These are phyloP conservation scores for Lophotis ruficrista DNA, from an alignment of 2,113 vertebrate species.

Conservation along the genomic window DNA sequence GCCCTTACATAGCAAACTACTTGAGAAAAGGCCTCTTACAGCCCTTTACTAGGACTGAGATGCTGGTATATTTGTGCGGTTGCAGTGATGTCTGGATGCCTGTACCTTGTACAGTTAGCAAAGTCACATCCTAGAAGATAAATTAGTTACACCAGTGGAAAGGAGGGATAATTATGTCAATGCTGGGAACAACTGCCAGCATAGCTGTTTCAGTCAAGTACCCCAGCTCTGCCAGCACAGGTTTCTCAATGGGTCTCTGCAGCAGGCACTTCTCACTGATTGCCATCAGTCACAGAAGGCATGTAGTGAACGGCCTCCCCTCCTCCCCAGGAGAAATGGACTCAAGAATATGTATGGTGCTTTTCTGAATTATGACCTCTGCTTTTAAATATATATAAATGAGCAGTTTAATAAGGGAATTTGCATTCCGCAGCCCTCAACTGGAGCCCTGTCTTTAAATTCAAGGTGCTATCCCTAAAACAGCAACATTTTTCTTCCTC, in stretches of 20 bases:
- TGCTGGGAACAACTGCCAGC: background rate
- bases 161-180: background rate
- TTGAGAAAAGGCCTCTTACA: background rate
- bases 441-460: constrained; percentile 3
- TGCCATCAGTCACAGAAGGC: accelerated
- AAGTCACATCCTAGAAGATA: background rate
- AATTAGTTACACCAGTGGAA: background rate
- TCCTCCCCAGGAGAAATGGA: background rate
- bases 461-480: constrained; percentile 12
- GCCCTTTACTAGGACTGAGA: background rate
- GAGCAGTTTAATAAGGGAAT: background rate
- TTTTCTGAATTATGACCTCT: background rate
- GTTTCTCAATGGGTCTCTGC: background rate
- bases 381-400: constrained; percentile 3
- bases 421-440: background rate
- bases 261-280: background rate
- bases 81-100: background rate
- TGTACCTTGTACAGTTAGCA: background rate
- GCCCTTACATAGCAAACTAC: background rate
- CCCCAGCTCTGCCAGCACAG: background rate
- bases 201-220: background rate
- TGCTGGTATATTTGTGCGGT: background rate
- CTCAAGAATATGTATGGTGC: background rate
- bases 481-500: constrained; percentile 28
- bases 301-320: background rate